phyloP scores from a whole-genome alignment of 1,140 invertebrate species.

The Dinoponera quadriceps region DNA sequence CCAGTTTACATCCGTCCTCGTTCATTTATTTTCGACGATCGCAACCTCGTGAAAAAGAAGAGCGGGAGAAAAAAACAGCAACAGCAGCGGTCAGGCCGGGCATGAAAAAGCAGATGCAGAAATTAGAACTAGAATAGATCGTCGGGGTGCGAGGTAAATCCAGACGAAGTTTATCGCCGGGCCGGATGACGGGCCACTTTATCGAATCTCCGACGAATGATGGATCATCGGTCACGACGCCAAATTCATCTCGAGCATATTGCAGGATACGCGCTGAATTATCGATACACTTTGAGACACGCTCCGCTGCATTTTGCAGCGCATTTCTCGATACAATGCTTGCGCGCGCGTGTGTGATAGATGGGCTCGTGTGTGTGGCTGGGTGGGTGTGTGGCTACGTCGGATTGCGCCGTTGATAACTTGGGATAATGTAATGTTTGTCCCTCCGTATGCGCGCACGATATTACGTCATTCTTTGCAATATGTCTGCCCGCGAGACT shows the following conservation, averaged over 20 bases:
- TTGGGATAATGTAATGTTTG: slow-evolving; percentile 48
- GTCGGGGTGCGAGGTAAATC: not conserved
- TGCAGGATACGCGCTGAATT: slow-evolving; percentile 61
- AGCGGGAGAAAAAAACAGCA: too few relatives aligned
- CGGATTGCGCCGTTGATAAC: slow-evolving; percentile 48
- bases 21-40: not conserved
- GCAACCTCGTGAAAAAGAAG: too few relatives aligned
- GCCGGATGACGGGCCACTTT: slow-evolving; percentile 43
- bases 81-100: too few relatives aligned
- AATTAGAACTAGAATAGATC: slow-evolving; percentile 15
- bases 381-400: not conserved
- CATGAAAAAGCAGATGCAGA: not conserved
- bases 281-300: slow-evolving; percentile 70
- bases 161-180: slow-evolving; percentile 54
- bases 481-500: slow-evolving; percentile 4
- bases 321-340: slow-evolving; percentile 18
- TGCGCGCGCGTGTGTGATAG: slow-evolving; percentile 49
- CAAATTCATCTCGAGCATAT: slow-evolving; percentile 67
- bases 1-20: slow-evolving; percentile 27
- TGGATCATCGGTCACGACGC: slow-evolving; percentile 62
- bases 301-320: slow-evolving; percentile 25
- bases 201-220: slow-evolving; percentile 65
- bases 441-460: slow-evolving; percentile 6
- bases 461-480: slow-evolving; percentile 48
- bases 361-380: slow-evolving; percentile 41